A percentile compares a stretch with the other conserved stretches of the same genome.
phyloP scores from a whole-genome alignment of 2,888 invertebrate species.

The Willowsia nigromaculata region DNA sequence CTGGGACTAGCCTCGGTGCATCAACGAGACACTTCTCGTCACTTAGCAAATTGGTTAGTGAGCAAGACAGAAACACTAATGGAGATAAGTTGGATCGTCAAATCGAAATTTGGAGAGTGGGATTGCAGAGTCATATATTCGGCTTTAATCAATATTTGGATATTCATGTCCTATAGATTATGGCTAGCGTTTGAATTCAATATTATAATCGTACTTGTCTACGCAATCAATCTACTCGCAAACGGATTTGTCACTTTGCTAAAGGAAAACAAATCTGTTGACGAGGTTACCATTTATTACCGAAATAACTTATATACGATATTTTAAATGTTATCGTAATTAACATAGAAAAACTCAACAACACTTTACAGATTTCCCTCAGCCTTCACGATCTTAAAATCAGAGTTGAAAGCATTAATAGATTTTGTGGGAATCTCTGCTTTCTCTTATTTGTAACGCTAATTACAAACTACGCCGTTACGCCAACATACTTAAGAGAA shows the following conservation, averaged over 20 bases:
- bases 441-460: background rate
- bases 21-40: too few relatives aligned
- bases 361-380: background rate
- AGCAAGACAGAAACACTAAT: too few relatives aligned
- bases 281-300: background rate
- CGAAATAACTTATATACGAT: background rate
- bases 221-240: background rate
- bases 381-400: background rate
- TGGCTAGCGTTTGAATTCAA: background rate
- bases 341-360: background rate
- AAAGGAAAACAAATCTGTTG: background rate
- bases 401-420: background rate
- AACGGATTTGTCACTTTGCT: background rate
- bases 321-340: background rate
- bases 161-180: background rate
- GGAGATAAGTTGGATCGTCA: too few relatives aligned
- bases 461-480: background rate
- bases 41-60: too few relatives aligned
- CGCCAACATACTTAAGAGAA: background rate
- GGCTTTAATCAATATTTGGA: background rate
- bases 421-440: background rate
- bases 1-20: too few relatives aligned
- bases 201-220: background rate
- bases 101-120: too few relatives aligned
- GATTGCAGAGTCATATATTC: background rate